These are phyloP conservation scores for Marmota monax DNA, from an alignment of 2,113 vertebrate genomes.

Conservation along the genomic window DNA sequence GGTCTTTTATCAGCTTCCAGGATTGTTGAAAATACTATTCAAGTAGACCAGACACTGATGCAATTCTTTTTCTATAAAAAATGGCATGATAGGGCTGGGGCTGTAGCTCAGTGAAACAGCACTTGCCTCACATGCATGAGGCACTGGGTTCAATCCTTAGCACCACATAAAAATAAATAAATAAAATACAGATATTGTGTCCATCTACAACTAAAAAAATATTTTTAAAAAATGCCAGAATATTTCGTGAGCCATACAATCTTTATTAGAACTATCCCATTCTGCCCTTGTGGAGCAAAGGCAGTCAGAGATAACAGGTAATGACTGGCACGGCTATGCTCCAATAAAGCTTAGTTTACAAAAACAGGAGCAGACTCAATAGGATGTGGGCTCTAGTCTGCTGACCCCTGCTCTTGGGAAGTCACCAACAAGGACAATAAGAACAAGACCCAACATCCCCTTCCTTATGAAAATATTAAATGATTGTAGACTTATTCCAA, in stretches of 20 bases:
- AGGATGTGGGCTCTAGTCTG: background rate
- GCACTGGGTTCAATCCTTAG: no score
- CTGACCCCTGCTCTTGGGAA: background rate
- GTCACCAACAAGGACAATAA: background rate
- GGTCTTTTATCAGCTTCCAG: background rate
- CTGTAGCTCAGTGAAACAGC: no score
- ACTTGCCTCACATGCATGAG: no score
- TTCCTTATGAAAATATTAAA: conserved; percentile 40
- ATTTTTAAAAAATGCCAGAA: background rate
- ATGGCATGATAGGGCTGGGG: background rate
- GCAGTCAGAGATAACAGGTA: background rate
- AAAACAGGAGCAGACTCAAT: background rate
- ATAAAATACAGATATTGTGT: no score
- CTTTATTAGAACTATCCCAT: background rate
- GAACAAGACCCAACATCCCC: background rate
- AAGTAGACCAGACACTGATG: background rate
- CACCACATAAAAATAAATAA: no score
- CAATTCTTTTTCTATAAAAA: background rate
- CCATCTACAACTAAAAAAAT: no score
- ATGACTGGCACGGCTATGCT: background rate
- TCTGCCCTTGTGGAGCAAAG: background rate
- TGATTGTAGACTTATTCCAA: background rate
- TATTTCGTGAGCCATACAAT: background rate
- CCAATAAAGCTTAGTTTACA: conserved; percentile 69
- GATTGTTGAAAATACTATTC: conserved; percentile 15